A percentile compares a stretch with the other conserved stretches of the same genome.
Evolutionary conservation across 2,797 vertebrate species (phyloP).

Genomic region (Premnoplex brunnescens): DNA sequence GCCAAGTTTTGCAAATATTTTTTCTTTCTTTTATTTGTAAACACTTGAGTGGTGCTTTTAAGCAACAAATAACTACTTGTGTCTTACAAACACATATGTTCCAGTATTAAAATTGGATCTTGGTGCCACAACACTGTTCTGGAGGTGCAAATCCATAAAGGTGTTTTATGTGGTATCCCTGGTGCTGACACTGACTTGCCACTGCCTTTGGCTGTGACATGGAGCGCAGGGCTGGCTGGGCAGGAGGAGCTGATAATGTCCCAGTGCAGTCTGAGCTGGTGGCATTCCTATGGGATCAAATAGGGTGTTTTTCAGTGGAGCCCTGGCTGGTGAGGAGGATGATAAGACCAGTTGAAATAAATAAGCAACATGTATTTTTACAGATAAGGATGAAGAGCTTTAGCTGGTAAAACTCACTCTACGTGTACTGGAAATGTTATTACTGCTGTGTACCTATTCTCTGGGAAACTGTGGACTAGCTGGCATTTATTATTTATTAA

Average conservation of each 20-base stretch:
- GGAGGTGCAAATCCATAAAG: not conserved
- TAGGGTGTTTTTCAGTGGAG: not conserved
- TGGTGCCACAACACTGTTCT: not conserved
- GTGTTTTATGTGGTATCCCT: not conserved
- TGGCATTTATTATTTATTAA: not conserved
- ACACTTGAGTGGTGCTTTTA: not conserved
- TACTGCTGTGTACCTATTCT: not conserved
- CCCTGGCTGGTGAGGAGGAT: not conserved
- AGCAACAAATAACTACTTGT: not conserved
- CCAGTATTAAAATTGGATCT: not conserved
- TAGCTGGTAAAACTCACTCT: not conserved
- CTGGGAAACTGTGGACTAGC: not conserved
- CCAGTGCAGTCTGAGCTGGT: not conserved
- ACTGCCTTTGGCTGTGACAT: not conserved
- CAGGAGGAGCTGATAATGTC: not conserved
- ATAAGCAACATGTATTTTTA: not conserved
- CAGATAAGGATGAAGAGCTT: not conserved
- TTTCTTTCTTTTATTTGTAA: not conserved
- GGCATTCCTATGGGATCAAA: not conserved
- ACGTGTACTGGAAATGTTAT: not conserved
- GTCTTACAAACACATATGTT: rapidly evolving
- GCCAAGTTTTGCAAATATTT: not conserved
- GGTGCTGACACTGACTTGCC: not conserved
- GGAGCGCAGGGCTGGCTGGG: not conserved
- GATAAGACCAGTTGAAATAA: not conserved